Conservation (phyloP, 1,140 invertebrate species). For the Zelostemma sp. region DNA sequence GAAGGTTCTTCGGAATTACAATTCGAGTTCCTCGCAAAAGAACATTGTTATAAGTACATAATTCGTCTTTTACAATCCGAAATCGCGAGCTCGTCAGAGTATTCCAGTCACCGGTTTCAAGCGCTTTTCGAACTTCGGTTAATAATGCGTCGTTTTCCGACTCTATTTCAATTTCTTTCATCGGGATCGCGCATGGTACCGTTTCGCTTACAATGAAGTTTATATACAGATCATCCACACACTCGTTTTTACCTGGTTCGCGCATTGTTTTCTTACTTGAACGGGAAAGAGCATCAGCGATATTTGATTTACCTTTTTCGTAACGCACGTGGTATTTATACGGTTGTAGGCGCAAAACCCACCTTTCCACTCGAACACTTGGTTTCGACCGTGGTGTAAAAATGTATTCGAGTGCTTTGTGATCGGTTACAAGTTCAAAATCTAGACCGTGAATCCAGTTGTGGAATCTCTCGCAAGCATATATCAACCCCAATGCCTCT, state of each 20-base stretch:
- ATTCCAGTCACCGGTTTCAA: slow-evolving; percentile 11
- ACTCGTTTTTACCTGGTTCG: not conserved
- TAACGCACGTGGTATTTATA: slow-evolving; percentile 35
- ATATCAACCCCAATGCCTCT: slow-evolving; percentile 45
- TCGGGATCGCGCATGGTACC: slow-evolving; percentile 12
- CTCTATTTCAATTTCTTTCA: slow-evolving; percentile 17
- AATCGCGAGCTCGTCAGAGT: slow-evolving; percentile 10
- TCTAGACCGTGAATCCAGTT: slow-evolving; percentile 41
- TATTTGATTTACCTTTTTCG: slow-evolving; percentile 54
- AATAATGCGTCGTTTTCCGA: slow-evolving; percentile 8
- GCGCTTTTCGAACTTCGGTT: slow-evolving; percentile 9
- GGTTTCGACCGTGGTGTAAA: slow-evolving; percentile 47
- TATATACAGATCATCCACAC: slow-evolving; percentile 4
- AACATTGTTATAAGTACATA: slow-evolving; percentile 21
- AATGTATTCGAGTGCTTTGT: slow-evolving; percentile 54
- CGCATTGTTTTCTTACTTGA: slow-evolving; percentile 1
- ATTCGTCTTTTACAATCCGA: slow-evolving; percentile 28
- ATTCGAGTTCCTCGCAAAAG: slow-evolving; percentile 34
- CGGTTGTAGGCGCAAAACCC: slow-evolving; percentile 32
- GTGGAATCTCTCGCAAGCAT: slow-evolving; percentile 24
- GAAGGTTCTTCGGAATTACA: slow-evolving; percentile 35
- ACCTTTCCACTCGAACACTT: slow-evolving; percentile 45
- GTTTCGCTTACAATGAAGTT: slow-evolving; percentile 1
- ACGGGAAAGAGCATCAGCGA: slow-evolving; percentile 58
- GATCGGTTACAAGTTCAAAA: slow-evolving; percentile 56